Base-by-base conservation (phyloP, 2,797 vertebrate genomes). In the Phoebastria nigripes region DNA sequence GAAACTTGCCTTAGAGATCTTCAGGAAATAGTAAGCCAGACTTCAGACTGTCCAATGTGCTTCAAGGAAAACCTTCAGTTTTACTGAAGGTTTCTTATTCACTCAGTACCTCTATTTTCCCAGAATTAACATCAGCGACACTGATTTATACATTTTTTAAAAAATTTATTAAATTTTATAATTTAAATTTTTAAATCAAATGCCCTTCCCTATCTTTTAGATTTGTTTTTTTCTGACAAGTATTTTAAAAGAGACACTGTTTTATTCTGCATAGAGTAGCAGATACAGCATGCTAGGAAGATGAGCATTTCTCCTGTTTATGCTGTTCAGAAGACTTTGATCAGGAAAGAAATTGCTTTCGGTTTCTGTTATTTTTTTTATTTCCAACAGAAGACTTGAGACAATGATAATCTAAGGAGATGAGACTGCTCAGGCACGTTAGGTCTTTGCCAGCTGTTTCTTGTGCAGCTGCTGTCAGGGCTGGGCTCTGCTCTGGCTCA, bases 401-500 rank as follows among this genome's bases (percentile, higher is more conserved):
- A 77, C 73, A 55, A 66, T 77, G 67, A 65, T 82, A 78, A 42
- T 93, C 72, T 49, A 73, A 90, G 83, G 76, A 79, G 69, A 76
- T 91, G 76, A 90, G 83, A 18, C 78, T 78, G 49, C 35, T 95
- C 58, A 73, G 82, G 65, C 82, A 87, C n/a, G 56, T 93, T 61
- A 62, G 90, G 22, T 80, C 35, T 91, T 92, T 94, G 83, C 26
- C 95, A 96, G 91, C 87, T 97, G 93, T 92, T 96, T 63, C 61
- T 77, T 77, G 62, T 84, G 92, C 94, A 97, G 79, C 93, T 97
- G 93, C 87, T 97, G 28, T 92, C 84, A 87, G 67, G 82, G 51
- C 79, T 81, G 79, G 84, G 71, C 65, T 95, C 54, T 69, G 31
- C 54, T 96, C 93, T 96, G 81, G 65, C 76, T 94, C 79, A 83